Percentiles rank a stretch among this genome's conserved stretches.
phyloP scores from a whole-genome alignment of 2,113 vertebrate species.

The Conger conger region DNA sequence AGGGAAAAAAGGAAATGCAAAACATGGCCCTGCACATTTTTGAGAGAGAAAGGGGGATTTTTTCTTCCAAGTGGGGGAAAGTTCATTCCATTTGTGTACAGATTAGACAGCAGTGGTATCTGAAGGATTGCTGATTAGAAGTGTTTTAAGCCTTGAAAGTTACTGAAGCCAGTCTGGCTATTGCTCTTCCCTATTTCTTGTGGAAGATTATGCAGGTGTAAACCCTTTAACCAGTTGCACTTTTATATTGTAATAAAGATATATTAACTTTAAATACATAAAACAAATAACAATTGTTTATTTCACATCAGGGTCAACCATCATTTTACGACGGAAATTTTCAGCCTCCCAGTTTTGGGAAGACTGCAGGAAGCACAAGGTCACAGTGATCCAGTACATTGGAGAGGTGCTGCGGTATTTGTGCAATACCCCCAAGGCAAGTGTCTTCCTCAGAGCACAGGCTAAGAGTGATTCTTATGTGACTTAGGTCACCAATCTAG shows the following conservation, averaged over 20 bases:
- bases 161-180: not conserved
- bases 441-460: not conserved
- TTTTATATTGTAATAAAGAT: no score
- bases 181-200: not conserved
- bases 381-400: slow-evolving; percentile 85
- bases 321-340: slow-evolving; percentile 79
- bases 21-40: not conserved
- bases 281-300: not conserved
- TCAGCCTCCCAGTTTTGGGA: slow-evolving; percentile 89
- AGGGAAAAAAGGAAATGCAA: not conserved
- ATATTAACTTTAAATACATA: no score
- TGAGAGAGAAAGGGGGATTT: not conserved
- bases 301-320: slow-evolving; percentile 73
- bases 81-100: slow-evolving; percentile 39
- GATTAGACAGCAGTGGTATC: not conserved
- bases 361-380: slow-evolving; percentile 80
- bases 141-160: not conserved
- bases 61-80: slow-evolving; percentile 51
- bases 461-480: not conserved
- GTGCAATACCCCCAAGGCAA: slow-evolving; percentile 77
- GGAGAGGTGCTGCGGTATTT: slow-evolving; percentile 86
- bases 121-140: not conserved
- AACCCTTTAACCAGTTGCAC: not conserved
- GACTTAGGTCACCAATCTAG: not conserved
- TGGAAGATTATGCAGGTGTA: not conserved